phyloP scores from a whole-genome alignment of 2,797 vertebrate species.

The Poeciliopsis paucimaculata region DNA sequence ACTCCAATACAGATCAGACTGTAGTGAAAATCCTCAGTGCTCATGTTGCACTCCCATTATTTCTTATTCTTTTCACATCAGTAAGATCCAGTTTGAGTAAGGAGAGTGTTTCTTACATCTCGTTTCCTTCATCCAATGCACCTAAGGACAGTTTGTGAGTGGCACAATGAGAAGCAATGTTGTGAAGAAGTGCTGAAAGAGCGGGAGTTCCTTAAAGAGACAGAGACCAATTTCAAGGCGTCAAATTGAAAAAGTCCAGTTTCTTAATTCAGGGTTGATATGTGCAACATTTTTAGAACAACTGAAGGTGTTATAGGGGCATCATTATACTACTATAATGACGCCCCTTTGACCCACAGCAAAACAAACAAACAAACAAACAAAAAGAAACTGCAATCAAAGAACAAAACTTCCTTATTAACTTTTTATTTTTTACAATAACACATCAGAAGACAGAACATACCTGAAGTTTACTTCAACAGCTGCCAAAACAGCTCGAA shows the following conservation, averaged over 20 bases:
- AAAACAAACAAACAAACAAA: neutral
- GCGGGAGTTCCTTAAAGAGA: no score
- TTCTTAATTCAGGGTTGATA: no score
- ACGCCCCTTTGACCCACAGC: neutral
- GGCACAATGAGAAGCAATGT: no score
- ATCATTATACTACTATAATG: no score
- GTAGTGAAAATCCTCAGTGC: neutral
- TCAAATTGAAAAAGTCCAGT: no score
- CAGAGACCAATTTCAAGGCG: no score
- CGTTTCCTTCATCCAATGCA: neutral
- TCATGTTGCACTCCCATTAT: no score
- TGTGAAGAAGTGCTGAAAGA: no score
- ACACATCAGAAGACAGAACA: neutral
- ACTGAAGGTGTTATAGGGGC: no score
- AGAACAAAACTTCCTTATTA: neutral
- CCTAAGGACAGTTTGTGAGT: no score
- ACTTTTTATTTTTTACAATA: neutral
- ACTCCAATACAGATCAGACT: neutral
- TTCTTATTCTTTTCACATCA: neutral
- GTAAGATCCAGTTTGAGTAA: no score
- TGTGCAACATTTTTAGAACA: no score
- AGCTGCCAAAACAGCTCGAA: constrained; percentile 4
- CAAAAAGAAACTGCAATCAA: neutral
- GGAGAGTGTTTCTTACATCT: neutral
- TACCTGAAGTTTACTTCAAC: constrained; percentile 15